Conservation (phyloP, 1,140 invertebrate species). For the Megalopta genalis region DNA sequence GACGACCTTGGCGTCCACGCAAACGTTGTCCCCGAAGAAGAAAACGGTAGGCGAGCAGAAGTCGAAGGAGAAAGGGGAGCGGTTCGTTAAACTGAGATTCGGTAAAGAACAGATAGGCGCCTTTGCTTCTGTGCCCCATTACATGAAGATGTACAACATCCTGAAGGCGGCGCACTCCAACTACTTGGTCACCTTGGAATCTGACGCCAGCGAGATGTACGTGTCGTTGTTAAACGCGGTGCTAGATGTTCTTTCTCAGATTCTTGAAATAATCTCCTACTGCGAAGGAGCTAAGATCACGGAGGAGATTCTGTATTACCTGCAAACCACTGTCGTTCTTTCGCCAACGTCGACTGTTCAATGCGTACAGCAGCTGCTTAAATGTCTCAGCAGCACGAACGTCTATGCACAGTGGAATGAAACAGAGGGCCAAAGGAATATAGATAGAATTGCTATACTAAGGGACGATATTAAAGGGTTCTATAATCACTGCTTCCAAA, state of each 20-base stretch:
- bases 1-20: conserved; percentile 80
- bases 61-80: conserved; percentile 68
- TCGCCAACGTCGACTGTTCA: conserved; percentile 86
- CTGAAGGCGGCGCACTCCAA: conserved; percentile 88
- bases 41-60: conserved; percentile 73
- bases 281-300: conserved; percentile 86
- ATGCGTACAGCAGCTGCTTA: conserved; percentile 91
- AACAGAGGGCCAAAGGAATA: conserved; percentile 65
- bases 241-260: conserved; percentile 85
- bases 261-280: conserved; percentile 89
- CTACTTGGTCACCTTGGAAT: conserved; percentile 90
- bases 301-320: conserved; percentile 90
- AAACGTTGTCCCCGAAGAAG: conserved; percentile 81
- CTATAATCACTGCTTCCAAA: conserved; percentile 75
- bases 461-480: conserved; percentile 66
- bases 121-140: conserved; percentile 86
- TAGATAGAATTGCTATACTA: conserved; percentile 43
- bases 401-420: conserved; percentile 85
- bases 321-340: conserved; percentile 86
- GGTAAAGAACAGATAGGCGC: conserved; percentile 80
- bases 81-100: conserved; percentile 52
- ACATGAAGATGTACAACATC: conserved; percentile 88
- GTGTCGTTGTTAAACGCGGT: conserved; percentile 84
- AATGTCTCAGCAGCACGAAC: conserved; percentile 91
- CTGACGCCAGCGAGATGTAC: conserved; percentile 87